Percentiles rank a stretch among this genome's conserved stretches.
phyloP scores from a whole-genome alignment of 2,888 invertebrate species.

The Steromphala cineraria region DNA sequence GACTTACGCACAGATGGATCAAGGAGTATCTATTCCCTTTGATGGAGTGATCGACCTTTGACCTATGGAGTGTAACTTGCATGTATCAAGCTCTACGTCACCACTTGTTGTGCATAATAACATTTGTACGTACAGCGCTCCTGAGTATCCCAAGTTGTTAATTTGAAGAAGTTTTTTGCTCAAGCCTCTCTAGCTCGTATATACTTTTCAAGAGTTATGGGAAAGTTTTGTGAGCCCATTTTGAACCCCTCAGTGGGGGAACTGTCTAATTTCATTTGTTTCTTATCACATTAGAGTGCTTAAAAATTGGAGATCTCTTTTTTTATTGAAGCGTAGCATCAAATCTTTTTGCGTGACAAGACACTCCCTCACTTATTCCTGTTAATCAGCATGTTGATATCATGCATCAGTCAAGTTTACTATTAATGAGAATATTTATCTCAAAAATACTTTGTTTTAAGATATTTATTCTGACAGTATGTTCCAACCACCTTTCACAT shows the following conservation, averaged over 20 bases:
- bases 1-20: not conserved
- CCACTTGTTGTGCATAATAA: constrained; percentile 20
- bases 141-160: not conserved
- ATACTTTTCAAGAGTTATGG: constrained; percentile 6
- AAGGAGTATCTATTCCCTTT: constrained; percentile 1
- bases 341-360: not conserved
- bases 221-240: constrained; percentile 14
- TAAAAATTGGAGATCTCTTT: constrained; percentile 6
- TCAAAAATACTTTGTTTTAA: too few relatives aligned
- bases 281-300: constrained; percentile 10
- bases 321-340: constrained; percentile 9
- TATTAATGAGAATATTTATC: too few relatives aligned
- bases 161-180: constrained; percentile 13
- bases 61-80: constrained; percentile 16
- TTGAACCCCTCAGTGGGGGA: not conserved
- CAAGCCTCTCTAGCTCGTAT: constrained; percentile 8
- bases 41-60: constrained; percentile 8
- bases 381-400: too few relatives aligned
- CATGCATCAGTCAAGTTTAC: too few relatives aligned
- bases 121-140: not conserved
- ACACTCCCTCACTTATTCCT: too few relatives aligned
- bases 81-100: constrained; percentile 1
- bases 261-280: constrained; percentile 10
- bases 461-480: too few relatives aligned
- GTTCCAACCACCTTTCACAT: too few relatives aligned